Conservation (phyloP, 2,888 invertebrate species). For the Epicampocera succincta region DNA sequence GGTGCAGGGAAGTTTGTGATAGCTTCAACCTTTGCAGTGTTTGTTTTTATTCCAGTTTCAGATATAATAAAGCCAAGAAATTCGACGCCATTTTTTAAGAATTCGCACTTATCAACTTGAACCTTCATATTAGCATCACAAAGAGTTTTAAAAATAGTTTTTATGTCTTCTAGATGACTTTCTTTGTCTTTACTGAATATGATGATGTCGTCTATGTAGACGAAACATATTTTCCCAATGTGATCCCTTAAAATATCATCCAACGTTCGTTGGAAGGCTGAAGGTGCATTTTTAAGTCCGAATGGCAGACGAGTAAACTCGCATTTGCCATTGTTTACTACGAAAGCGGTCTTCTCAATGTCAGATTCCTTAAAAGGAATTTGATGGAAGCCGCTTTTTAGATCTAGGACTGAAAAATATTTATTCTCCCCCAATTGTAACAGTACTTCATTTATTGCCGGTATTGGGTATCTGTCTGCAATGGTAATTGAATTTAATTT, state of each 20-base stretch:
- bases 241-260: constrained; percentile 24
- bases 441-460: constrained; percentile 26
- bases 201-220: constrained; percentile 41
- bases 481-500: constrained; percentile 29
- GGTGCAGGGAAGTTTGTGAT: no score
- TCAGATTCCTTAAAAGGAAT: not conserved
- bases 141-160: constrained; percentile 19
- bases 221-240: constrained; percentile 19
- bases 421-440: constrained; percentile 5
- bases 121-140: constrained; percentile 28
- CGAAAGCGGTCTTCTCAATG: constrained; percentile 16
- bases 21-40: constrained; percentile 3
- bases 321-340: constrained; percentile 26
- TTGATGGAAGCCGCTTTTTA: no score
- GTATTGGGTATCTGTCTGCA: constrained; percentile 30
- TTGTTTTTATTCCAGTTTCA: constrained; percentile 11
- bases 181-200: constrained; percentile 27
- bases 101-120: constrained; percentile 17
- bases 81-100: constrained; percentile 15
- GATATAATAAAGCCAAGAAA: constrained; percentile 13
- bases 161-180: constrained; percentile 13
- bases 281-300: not conserved
- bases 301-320: constrained; percentile 14
- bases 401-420: no score
- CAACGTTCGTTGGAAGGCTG: constrained; percentile 18